phyloP scores from a whole-genome alignment of 2,888 invertebrate genomes.

The Archips crataeganus region DNA sequence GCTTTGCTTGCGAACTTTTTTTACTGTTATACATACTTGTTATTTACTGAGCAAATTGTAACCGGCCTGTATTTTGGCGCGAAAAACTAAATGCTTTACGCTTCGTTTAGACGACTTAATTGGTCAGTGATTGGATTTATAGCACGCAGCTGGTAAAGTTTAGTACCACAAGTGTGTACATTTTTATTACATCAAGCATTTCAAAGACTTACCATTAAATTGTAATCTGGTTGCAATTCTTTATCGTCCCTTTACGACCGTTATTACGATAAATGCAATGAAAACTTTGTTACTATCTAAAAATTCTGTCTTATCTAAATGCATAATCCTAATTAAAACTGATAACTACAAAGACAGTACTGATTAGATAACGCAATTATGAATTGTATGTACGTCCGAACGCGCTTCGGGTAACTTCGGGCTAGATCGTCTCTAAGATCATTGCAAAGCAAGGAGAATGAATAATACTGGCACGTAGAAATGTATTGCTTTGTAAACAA shows the following conservation, averaged over 20 bases:
- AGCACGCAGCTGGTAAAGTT: not conserved
- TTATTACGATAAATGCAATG: slow-evolving; percentile 18
- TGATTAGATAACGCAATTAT: slow-evolving; percentile 11
- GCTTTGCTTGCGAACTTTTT: not conserved
- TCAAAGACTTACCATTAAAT: not conserved
- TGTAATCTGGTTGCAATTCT: not conserved
- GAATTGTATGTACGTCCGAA: not conserved
- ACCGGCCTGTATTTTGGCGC: slow-evolving; percentile 2
- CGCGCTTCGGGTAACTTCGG: slow-evolving; percentile 1
- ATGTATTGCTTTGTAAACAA: not conserved
- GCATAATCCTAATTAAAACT: slow-evolving; percentile 37
- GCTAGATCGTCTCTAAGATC: not conserved
- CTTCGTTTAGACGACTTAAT: not conserved
- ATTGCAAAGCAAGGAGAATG: not conserved
- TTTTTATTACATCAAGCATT: not conserved
- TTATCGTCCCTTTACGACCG: not conserved
- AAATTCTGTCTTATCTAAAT: slow-evolving; percentile 23
- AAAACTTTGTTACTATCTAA: slow-evolving; percentile 7
- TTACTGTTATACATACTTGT: slow-evolving; percentile 3
- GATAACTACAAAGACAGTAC: slow-evolving; percentile 10
- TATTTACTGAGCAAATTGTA: not conserved
- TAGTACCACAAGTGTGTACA: not conserved
- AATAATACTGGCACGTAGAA: slow-evolving; percentile 2
- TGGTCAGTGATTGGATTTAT: not conserved
- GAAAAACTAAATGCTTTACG: not conserved